Evolutionary conservation across 2,113 vertebrate genomes (phyloP).

Genomic region (Ceyx melanurus): DNA sequence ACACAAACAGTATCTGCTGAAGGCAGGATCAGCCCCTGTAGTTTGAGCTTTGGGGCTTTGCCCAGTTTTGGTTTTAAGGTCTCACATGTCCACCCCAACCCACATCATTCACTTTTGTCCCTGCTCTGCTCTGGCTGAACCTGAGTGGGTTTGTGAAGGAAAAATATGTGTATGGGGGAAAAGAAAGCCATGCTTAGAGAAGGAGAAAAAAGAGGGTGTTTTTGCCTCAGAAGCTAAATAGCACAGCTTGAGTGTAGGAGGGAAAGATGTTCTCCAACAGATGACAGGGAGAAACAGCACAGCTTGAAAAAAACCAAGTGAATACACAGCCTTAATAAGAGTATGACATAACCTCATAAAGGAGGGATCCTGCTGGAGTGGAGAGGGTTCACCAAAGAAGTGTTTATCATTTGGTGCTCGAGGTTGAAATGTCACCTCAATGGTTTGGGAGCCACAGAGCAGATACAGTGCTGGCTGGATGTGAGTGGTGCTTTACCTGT

Average conservation of each 20-base stretch:
- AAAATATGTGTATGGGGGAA: background rate
- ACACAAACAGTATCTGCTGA: background rate
- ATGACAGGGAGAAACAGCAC: background rate
- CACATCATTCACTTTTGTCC: rapidly evolving
- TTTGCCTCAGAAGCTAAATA: background rate
- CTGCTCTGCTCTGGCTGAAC: background rate
- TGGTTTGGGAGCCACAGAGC: background rate
- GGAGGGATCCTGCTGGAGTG: background rate
- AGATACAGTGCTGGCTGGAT: background rate
- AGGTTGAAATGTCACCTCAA: background rate
- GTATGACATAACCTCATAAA: background rate
- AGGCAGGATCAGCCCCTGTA: background rate
- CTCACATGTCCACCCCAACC: background rate
- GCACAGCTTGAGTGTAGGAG: constrained; percentile 30
- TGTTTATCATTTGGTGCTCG: background rate
- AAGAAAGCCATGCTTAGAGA: background rate
- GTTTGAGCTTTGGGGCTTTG: background rate
- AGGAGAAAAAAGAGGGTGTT: background rate
- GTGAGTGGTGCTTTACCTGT: background rate
- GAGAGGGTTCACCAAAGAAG: background rate
- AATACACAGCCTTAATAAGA: background rate
- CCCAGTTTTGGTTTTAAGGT: background rate
- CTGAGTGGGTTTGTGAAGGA: background rate
- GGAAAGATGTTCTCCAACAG: background rate
- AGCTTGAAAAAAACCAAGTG: background rate